Conservation (phyloP, 2,113 vertebrate species). For the Orthochromis malagaraziensis region DNA sequence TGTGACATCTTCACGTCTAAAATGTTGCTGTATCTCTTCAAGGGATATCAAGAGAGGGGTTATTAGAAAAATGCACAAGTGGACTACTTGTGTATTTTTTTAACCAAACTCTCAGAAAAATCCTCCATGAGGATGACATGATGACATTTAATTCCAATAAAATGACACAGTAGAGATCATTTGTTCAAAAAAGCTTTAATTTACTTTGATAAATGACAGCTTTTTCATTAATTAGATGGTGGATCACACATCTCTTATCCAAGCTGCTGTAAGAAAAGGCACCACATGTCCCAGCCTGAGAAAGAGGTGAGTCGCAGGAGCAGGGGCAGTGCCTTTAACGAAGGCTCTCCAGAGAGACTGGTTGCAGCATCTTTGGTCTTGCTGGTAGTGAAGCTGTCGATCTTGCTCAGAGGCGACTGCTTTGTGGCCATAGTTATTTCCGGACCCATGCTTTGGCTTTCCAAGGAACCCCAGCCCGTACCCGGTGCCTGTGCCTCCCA, state of each 20-base stretch:
- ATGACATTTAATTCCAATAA: not conserved
- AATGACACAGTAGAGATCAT: not conserved
- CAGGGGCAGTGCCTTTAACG: slow-evolving; percentile 14
- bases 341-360: slow-evolving; percentile 31
- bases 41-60: not conserved
- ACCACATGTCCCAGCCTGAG: slow-evolving; percentile 32
- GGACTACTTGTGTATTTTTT: not conserved
- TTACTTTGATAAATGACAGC: not conserved
- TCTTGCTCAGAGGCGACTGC: not conserved
- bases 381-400: not conserved
- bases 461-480: slow-evolving; percentile 60
- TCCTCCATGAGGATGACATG: not conserved
- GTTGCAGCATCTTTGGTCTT: slow-evolving; percentile 19
- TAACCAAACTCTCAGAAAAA: not conserved
- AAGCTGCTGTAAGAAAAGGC: slow-evolving; percentile 37
- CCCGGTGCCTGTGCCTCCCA: slow-evolving; percentile 67
- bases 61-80: not conserved
- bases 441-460: slow-evolving; percentile 31
- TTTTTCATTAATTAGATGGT: not conserved
- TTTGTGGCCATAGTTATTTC: not conserved
- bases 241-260: slow-evolving; percentile 26
- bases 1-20: not conserved
- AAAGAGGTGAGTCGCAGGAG: not conserved
- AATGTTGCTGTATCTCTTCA: not conserved
- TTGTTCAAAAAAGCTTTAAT: slow-evolving; percentile 4